Evolutionary conservation across 2,888 invertebrate genomes (phyloP).

Genomic region (Alsophila aescularia): DNA sequence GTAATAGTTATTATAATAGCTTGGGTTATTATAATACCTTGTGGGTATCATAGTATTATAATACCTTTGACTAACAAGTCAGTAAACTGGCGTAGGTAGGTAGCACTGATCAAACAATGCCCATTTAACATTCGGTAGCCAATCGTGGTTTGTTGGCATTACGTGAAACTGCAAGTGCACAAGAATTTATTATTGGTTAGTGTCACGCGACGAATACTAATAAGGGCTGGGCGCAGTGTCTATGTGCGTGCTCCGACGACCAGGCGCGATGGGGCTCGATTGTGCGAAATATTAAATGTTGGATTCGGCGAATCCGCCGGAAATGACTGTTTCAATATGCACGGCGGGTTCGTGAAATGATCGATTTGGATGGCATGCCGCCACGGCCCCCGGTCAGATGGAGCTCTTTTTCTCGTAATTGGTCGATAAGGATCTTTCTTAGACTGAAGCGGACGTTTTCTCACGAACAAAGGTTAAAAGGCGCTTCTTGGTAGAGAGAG

Average conservation of each 20-base stretch:
- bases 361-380: constrained; percentile 68
- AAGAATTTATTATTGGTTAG: constrained; percentile 76
- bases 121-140: constrained; percentile 76
- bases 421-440: constrained; percentile 62
- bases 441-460: constrained; percentile 46
- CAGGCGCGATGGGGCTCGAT: constrained; percentile 49
- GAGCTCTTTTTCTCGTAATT: constrained; percentile 57
- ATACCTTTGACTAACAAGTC: not conserved
- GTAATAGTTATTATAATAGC: no score
- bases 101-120: constrained; percentile 61
- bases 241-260: constrained; percentile 60
- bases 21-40: no score
- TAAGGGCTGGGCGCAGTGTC: constrained; percentile 54
- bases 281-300: constrained; percentile 70
- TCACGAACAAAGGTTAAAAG: constrained; percentile 42
- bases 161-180: constrained; percentile 82
- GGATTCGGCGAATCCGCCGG: constrained; percentile 76
- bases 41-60: no score
- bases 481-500: constrained; percentile 21
- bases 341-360: constrained; percentile 71
- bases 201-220: constrained; percentile 76
- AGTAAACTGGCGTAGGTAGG: constrained; percentile 9
- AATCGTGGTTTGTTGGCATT: constrained; percentile 75
- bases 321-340: constrained; percentile 78
- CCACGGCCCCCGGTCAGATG: constrained; percentile 43